A percentile compares a stretch with the other conserved stretches of the same genome.
Evolutionary conservation across 2,113 vertebrate species (phyloP).

Genomic region (Ploceus nigricollis): DNA sequence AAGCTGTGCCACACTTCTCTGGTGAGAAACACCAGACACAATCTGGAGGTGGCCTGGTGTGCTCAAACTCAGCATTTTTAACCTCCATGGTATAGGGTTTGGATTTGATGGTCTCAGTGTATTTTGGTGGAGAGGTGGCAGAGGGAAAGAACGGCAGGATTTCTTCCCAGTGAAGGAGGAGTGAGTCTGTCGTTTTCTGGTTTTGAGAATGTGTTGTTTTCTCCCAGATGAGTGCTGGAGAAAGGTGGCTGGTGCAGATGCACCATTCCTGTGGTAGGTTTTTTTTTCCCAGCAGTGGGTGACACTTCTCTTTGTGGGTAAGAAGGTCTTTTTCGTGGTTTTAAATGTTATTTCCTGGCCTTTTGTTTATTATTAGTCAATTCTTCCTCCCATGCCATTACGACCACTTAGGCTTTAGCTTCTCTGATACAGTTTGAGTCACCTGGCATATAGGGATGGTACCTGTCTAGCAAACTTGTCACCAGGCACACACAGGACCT

Average conservation of each 20-base stretch:
- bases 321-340: background rate
- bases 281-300: background rate
- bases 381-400: background rate
- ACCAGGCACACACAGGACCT: background rate
- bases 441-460: background rate
- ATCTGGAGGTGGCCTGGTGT: background rate
- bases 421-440: background rate
- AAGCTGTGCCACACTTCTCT: background rate
- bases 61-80: background rate
- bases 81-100: background rate
- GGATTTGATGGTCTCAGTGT: background rate
- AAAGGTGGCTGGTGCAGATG: background rate
- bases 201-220: background rate
- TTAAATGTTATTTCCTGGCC: background rate
- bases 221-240: background rate
- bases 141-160: background rate
- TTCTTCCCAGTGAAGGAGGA: background rate
- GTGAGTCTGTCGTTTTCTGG: rapidly evolving
- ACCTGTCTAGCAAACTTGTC: background rate
- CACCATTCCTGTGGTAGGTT: background rate
- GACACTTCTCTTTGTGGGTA: background rate
- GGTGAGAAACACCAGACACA: background rate
- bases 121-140: background rate
- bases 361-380: background rate
- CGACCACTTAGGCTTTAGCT: background rate